phyloP scores from a whole-genome alignment of 2,797 vertebrate species.

The Platalea minor region DNA sequence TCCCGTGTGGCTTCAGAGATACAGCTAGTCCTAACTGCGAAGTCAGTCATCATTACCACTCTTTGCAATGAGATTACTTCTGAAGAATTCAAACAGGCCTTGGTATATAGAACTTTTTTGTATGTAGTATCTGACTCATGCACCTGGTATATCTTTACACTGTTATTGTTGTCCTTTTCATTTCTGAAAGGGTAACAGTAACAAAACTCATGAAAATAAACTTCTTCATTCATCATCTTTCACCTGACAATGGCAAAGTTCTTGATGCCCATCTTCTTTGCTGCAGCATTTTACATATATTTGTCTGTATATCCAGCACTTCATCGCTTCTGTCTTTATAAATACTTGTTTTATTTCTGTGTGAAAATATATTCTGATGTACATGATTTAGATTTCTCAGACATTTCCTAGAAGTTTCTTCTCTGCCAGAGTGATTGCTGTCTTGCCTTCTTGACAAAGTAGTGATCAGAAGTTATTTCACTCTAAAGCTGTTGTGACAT shows the following conservation, averaged over 20 bases:
- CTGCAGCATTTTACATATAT: not conserved
- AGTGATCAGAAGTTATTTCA: not conserved
- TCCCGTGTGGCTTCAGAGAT: not conserved
- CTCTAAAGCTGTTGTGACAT: not conserved
- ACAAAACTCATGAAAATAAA: not conserved
- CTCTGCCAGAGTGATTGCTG: not conserved
- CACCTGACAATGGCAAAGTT: not conserved
- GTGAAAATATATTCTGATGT: not conserved
- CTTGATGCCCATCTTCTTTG: not conserved
- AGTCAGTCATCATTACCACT: not conserved
- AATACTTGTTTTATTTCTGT: not conserved
- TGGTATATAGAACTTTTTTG: not conserved
- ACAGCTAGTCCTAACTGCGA: not conserved
- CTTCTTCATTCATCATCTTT: not conserved
- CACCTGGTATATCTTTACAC: not conserved
- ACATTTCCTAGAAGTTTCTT: not conserved
- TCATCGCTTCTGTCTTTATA: not conserved
- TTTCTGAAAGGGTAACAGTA: not conserved
- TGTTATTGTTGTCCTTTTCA: not conserved
- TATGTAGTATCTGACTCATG: not conserved
- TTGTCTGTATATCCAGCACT: not conserved
- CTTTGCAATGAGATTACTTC: not conserved
- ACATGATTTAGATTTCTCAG: not conserved
- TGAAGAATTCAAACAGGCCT: not conserved
- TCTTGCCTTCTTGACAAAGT: not conserved